These are phyloP conservation scores for Tipula helvola DNA, from an alignment of 2,888 invertebrate species.

Conservation along the genomic window DNA sequence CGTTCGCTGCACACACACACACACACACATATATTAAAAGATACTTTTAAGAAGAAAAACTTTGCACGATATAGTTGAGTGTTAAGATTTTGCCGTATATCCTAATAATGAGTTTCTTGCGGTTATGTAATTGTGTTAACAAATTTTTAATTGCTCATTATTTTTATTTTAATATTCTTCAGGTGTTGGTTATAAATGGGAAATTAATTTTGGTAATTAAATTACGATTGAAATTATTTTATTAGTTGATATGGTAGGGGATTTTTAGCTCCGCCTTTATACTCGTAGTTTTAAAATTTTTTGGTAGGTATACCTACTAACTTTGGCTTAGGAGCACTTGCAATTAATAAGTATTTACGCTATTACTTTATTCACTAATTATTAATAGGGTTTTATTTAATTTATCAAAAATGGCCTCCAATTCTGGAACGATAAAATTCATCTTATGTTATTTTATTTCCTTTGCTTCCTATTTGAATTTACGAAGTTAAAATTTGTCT, in stretches of 20 bases:
- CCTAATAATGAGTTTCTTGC: not conserved
- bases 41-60: not conserved
- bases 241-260: not conserved
- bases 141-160: conserved; percentile 1
- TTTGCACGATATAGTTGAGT: not conserved
- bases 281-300: too few relatives aligned
- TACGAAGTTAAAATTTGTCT: too few relatives aligned
- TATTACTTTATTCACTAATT: too few relatives aligned
- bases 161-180: not conserved
- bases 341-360: too few relatives aligned
- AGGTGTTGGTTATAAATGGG: not conserved
- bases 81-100: not conserved
- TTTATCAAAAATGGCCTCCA: too few relatives aligned
- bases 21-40: not conserved
- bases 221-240: not conserved
- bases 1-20: not conserved
- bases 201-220: not conserved
- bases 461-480: too few relatives aligned
- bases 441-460: too few relatives aligned
- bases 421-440: too few relatives aligned
- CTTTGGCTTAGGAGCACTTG: too few relatives aligned
- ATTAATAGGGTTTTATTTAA: too few relatives aligned
- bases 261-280: too few relatives aligned
- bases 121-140: not conserved
- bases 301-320: too few relatives aligned